Percentiles rank a stretch among this genome's conserved stretches.
These are phyloP conservation scores for Gallinago media DNA, from an alignment of 2,113 vertebrate genomes.

Conservation along the genomic window DNA sequence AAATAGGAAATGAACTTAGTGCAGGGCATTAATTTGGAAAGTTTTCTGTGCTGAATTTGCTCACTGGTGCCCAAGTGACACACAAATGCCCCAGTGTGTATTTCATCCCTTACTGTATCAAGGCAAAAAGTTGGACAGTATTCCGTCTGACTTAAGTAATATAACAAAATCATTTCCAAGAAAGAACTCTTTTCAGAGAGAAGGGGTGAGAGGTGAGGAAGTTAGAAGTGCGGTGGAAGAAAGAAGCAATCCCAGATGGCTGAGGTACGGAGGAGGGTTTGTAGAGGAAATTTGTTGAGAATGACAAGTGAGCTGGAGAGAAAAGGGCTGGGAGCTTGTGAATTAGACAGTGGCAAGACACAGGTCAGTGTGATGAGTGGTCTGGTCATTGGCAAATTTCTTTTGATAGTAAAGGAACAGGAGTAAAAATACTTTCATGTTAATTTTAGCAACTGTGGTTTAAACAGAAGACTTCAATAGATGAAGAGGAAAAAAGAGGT, in stretches of 20 bases:
- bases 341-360: not conserved
- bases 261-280: not conserved
- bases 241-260: not conserved
- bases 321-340: not conserved
- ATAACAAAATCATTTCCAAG: not conserved
- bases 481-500: not conserved
- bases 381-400: not conserved
- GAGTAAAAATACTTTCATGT: not conserved
- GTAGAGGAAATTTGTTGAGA: not conserved
- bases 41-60: not conserved
- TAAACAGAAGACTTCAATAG: not conserved
- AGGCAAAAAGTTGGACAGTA: not conserved
- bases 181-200: not conserved
- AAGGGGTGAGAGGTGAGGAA: not conserved
- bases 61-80: not conserved
- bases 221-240: not conserved
- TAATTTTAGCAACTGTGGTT: not conserved
- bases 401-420: not conserved
- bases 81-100: not conserved
- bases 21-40: slow-evolving; percentile 40
- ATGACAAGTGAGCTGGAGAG: not conserved
- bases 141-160: not conserved
- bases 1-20: slow-evolving; percentile 32
- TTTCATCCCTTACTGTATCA: not conserved
- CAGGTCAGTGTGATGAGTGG: not conserved